These are phyloP conservation scores for Saccostrea cuccullata DNA, from an alignment of 1,140 invertebrate genomes.

Conservation along the genomic window DNA sequence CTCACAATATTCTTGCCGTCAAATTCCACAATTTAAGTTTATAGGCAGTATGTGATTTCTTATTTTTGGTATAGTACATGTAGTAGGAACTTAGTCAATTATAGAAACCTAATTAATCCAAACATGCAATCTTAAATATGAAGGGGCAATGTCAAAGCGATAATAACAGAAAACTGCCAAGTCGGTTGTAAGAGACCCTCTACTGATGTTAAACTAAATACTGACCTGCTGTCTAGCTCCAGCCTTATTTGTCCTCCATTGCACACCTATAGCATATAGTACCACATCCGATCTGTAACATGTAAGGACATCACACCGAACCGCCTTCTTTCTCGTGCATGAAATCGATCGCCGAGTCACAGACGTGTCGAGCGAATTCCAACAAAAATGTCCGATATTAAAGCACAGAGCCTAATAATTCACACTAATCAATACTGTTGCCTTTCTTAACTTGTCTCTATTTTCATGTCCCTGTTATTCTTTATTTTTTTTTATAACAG, in stretches of 20 bases:
- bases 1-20: no score
- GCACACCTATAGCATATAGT: not conserved
- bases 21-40: no score
- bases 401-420: constrained; percentile 31
- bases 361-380: constrained; percentile 21
- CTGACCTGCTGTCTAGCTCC: not conserved
- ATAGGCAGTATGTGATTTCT: no score
- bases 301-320: not conserved
- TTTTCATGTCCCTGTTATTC: not conserved
- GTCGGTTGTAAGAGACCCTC: not conserved
- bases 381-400: constrained; percentile 25
- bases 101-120: not conserved
- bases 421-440: constrained; percentile 17
- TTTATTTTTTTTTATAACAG: not conserved
- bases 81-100: not conserved
- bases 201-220: not conserved
- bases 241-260: not conserved
- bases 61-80: no score
- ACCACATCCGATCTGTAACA: not conserved
- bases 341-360: constrained; percentile 19
- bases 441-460: not conserved
- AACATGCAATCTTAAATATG: not conserved
- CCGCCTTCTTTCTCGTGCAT: not conserved
- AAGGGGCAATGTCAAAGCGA: not conserved
- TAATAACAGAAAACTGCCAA: not conserved